Base-by-base conservation (phyloP, 2,113 vertebrate genomes). In the Eulemur rufifrons region DNA sequence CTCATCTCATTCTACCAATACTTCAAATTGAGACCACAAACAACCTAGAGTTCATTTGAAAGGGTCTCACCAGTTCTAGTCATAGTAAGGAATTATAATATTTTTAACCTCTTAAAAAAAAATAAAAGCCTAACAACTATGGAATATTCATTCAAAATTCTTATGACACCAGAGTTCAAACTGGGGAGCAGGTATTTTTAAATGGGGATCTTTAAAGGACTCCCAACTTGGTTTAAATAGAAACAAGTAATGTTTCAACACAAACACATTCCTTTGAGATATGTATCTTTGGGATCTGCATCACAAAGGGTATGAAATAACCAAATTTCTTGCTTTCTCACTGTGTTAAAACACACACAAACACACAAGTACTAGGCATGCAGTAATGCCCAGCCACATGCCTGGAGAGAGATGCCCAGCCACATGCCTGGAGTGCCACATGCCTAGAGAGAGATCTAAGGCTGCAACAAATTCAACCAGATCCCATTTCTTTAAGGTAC, bases 401-500 rank as follows among this genome's bases (percentile, higher is more conserved):
- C 81, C 93, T 96, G 74, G 37, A 94, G 95, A 98, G 94, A 98
- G 98, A 98, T 98, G 39, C 39, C 39, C 39, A 39, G 39, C 39
- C 39, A 39, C 39, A 39, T 39, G 39, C 84, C n/a, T 85, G 74
- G 34, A 97, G 88, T 68, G 71, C 80, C 96, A 97, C 94, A 34
- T 34, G 97, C 81, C 93, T 96, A 71, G 37, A 94, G 95, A 98
- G 94, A 98, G 98, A 98, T 98, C 97, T 98, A 74, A 99, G 91
- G 82, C 94, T 96, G 89, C 69, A 94, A 94, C 86, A 98, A 98
- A 99, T 98, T 97, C 98, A 98, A 89, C 96, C 95, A 88, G 89
- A 98, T 97, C 34, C 95, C 81, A 94, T 98, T 98, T 98, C 95
- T 98, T 97, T 90, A 98, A 98, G 98, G 97, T 97, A 84, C 95